Percentiles rank a stretch among this genome's conserved stretches.
phyloP scores from a whole-genome alignment of 2,113 vertebrate genomes.

The Lates calcarifer region DNA sequence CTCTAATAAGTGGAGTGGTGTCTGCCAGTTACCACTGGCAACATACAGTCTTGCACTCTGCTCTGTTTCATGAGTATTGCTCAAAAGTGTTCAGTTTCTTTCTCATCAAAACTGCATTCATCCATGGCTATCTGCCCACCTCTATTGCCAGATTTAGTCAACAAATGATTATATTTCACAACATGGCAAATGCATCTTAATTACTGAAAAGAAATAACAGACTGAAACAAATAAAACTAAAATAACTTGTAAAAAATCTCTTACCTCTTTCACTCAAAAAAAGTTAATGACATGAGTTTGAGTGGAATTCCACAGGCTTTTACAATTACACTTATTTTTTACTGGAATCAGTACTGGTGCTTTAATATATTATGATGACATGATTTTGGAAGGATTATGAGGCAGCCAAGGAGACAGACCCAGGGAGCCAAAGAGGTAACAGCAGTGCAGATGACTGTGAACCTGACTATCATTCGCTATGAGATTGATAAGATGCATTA shows the following conservation, averaged over 20 bases:
- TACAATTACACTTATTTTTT: background rate
- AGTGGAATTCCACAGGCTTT: background rate
- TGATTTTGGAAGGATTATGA: slow-evolving; percentile 8
- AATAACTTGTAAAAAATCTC: slow-evolving; percentile 27
- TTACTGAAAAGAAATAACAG: slow-evolving; percentile 35
- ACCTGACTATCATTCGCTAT: slow-evolving; percentile 16
- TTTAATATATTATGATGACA: background rate
- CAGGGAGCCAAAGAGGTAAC: background rate
- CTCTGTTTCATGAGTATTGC: slow-evolving; percentile 25
- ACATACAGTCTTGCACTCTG: slow-evolving; percentile 37
- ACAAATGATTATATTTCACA: slow-evolving; percentile 40
- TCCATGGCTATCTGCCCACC: slow-evolving; percentile 21
- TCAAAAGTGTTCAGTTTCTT: slow-evolving; percentile 47
- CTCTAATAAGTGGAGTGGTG: slow-evolving; percentile 20
- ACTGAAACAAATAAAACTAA: slow-evolving; percentile 2
- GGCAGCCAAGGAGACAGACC: background rate
- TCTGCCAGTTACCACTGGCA: slow-evolving; percentile 47
- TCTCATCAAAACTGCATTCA: slow-evolving; percentile 30
- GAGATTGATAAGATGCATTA: slow-evolving; percentile 51
- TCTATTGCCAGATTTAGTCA: slow-evolving; percentile 13
- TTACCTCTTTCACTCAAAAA: slow-evolving; percentile 8
- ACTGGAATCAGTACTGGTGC: background rate
- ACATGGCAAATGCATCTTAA: slow-evolving; percentile 40
- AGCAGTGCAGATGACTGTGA: background rate
- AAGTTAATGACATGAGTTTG: background rate